Evolutionary conservation across 35 echinoderm and acorn worm genomes (phyloP), one percentile per base, ranked within the genome.

Genomic region (Ophiothrix spiculata): DNA sequence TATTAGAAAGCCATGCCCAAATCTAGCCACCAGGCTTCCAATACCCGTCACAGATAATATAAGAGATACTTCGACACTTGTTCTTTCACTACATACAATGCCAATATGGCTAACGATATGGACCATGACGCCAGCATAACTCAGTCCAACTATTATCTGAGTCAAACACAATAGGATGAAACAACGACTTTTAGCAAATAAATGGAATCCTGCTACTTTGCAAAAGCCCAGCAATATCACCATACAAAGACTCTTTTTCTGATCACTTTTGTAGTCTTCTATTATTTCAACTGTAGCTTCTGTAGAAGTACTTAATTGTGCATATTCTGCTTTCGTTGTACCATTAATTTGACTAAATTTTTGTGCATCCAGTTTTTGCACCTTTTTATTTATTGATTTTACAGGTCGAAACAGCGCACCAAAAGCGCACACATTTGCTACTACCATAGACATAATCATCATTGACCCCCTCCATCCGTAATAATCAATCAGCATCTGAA

Each of bases 401-500:
- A 69, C 29, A 25, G 60, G 60, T 12, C 60, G 60, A 25, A 69
- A 69, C 3, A 69, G 16, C 17, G 60, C 60, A 69, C 60, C 81
- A 41, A 28, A 84, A 10, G 85, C 81, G 39, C 85, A 77, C 11
- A 90, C 17, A 23, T 90, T 56, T 4, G n/a, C 0, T 31, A 85
- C 39, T 35, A 90, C 41, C 37, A 63, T 75, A 29, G 39, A 38
- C 32, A 83, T 33, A 10, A 90, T 40, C 60, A 90, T 35, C 16
- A 90, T 23, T 1, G 88, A 39, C 0, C 88, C 81, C 28, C 73
- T 69, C 88, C 88, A 90, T 11, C 81, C 81, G 75, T 79, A 90
- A 13, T 77, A 23, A 31, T 75, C 82, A 33, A 90, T 85, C 31
- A 84, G 45, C 4, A 77, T 34, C 17, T 56, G 81, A 12, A 85